phyloP scores from a whole-genome alignment of 1,140 invertebrate genomes.

The Caenorhabditis tropicalis region DNA sequence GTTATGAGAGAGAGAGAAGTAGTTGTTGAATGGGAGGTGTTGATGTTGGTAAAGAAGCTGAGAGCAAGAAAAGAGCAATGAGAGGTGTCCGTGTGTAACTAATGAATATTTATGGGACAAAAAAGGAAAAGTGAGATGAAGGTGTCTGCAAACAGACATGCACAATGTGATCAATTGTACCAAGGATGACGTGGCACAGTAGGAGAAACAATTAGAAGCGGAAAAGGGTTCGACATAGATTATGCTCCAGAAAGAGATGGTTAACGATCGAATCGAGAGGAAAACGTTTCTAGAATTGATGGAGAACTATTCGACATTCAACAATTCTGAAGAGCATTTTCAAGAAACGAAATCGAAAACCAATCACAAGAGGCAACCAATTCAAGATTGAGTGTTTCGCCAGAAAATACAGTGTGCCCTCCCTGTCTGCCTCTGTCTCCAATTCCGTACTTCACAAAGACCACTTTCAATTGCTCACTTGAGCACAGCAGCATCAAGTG shows the following conservation, averaged over 20 bases:
- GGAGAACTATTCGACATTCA: not conserved
- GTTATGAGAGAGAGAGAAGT: not conserved
- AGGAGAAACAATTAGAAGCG: not conserved
- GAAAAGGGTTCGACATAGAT: too few species aligned
- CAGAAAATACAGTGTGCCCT: constrained; percentile 37
- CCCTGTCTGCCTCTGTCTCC: not conserved
- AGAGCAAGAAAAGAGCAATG: not conserved
- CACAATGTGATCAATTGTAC: not conserved
- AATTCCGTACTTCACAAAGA: not conserved
- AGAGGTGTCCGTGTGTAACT: constrained; percentile 37
- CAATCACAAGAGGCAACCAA: constrained; percentile 18
- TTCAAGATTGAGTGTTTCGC: constrained; percentile 34
- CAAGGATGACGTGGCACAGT: not conserved
- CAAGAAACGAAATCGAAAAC: constrained; percentile 2
- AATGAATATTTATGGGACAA: constrained; percentile 39
- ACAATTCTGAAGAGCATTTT: not conserved
- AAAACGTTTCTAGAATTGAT: too few species aligned
- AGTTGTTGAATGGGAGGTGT: not conserved
- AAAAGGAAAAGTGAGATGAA: not conserved
- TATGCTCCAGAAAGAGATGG: too few species aligned
- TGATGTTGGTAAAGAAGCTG: not conserved
- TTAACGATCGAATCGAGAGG: too few species aligned
- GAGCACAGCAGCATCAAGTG: constrained; percentile 22
- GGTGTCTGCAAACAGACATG: not conserved
- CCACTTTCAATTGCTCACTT: constrained; percentile 35